A percentile compares a stretch with the other conserved stretches of the same genome.
phyloP scores from a whole-genome alignment of 35 echinoderm and acorn worm genomes.

The Heliocidaris erythrogramma region DNA sequence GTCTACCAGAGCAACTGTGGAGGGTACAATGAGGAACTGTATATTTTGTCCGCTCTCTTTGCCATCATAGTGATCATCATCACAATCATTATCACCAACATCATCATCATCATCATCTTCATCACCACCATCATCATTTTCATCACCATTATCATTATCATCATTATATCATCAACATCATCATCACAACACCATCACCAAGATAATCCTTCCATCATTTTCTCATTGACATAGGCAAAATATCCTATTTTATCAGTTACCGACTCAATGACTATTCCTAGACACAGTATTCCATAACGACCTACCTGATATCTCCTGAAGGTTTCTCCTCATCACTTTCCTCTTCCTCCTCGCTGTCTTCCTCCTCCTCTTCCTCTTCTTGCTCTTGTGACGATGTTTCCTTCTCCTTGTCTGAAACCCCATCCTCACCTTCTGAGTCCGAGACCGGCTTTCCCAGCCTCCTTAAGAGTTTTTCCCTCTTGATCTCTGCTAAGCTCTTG shows the following conservation, averaged over 20 bases:
- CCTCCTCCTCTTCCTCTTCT: not conserved
- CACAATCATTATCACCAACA: not conserved
- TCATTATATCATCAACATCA: too few relatives aligned
- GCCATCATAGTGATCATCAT: not conserved
- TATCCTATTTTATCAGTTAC: too few relatives aligned
- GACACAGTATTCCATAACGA: not conserved
- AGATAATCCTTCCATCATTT: too few relatives aligned
- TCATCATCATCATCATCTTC: not conserved
- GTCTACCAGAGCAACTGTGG: too few relatives aligned
- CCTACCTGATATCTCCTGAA: not conserved
- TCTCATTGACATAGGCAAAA: too few relatives aligned
- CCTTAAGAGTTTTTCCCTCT: conserved; percentile 35
- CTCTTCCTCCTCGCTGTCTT: not conserved
- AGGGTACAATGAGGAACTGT: too few relatives aligned
- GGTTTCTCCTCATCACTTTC: not conserved
- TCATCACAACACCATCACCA: too few relatives aligned
- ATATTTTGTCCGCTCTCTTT: too few relatives aligned
- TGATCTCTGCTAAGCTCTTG: conserved; percentile 32
- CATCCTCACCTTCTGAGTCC: not conserved
- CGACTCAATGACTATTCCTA: too few relatives aligned
- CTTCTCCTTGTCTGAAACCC: not conserved
- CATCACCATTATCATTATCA: too few relatives aligned
- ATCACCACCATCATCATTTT: not conserved
- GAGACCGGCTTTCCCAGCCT: conserved; percentile 11
- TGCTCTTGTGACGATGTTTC: conserved; percentile 6